Conservation (phyloP, 2,888 invertebrate species). For the Caenorhabditis sp. region DNA sequence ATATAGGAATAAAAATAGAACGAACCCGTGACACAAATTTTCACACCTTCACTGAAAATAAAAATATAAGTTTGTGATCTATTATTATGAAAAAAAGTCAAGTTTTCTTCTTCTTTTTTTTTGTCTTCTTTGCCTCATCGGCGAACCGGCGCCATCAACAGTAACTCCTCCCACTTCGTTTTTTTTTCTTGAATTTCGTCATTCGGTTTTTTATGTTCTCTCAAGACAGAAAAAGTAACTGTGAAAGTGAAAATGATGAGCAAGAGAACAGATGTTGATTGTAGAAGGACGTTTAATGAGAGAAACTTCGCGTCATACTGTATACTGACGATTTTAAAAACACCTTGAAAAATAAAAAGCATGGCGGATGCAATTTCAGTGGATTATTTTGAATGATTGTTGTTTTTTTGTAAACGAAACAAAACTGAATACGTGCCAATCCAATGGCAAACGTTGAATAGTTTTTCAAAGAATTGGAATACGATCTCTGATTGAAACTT, state of each 20-base stretch:
- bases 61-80: not conserved
- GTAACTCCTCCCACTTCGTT: conserved; percentile 36
- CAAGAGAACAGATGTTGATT: not conserved
- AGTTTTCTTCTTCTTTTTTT: conserved; percentile 8
- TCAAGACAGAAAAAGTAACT: not conserved
- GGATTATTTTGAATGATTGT: no score
- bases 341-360: no score
- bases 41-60: not conserved
- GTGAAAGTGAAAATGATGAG: not conserved
- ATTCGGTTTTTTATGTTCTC: not conserved
- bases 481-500: no score
- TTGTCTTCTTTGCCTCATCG: conserved; percentile 19
- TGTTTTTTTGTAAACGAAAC: no score
- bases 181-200: conserved; percentile 19
- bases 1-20: not conserved
- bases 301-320: not conserved
- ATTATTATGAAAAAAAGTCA: conserved; percentile 28
- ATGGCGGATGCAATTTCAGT: no score
- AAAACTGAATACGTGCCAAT: no score
- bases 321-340: no score
- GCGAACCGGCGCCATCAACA: conserved; percentile 17
- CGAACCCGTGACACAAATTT: not conserved
- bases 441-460: no score
- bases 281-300: not conserved
- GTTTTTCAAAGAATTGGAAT: no score